These are phyloP conservation scores for Myripristis jacobus DNA, from an alignment of 2,797 vertebrate genomes.

Conservation along the genomic window DNA sequence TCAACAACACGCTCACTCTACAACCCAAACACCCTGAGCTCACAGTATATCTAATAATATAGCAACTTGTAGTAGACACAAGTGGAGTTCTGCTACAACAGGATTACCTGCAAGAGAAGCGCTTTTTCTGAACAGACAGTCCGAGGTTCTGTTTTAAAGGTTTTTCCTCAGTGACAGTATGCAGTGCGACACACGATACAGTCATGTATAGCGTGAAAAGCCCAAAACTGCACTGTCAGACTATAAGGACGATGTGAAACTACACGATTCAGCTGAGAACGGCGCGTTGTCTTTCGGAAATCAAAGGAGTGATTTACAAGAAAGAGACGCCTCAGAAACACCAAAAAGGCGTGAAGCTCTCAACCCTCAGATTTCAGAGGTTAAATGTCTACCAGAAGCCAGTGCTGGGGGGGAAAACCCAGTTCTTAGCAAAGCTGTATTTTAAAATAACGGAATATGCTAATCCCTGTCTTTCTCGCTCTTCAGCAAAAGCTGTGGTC, in stretches of 20 bases:
- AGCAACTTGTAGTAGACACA: slow-evolving; percentile 41
- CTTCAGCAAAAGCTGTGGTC: slow-evolving; percentile 50
- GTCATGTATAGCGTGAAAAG: too few species aligned
- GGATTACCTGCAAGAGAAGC: slow-evolving; percentile 51
- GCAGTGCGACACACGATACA: too few species aligned
- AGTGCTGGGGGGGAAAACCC: slow-evolving; percentile 5
- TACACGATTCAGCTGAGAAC: too few species aligned
- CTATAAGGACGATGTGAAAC: too few species aligned
- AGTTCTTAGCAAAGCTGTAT: background rate
- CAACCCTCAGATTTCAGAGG: slow-evolving; percentile 47
- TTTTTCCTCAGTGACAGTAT: background rate
- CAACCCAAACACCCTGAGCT: background rate
- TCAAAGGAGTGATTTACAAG: slow-evolving; percentile 37
- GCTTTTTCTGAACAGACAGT: slow-evolving; percentile 40
- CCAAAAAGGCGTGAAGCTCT: slow-evolving; percentile 47
- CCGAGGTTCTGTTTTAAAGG: slow-evolving; percentile 46
- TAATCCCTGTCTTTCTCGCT: slow-evolving; percentile 19
- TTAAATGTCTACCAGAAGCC: slow-evolving; percentile 50
- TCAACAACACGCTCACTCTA: background rate
- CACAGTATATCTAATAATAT: too few species aligned
- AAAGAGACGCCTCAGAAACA: slow-evolving; percentile 26
- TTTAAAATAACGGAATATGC: background rate
- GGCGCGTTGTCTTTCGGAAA: slow-evolving; percentile 39
- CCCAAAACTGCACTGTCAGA: background rate
- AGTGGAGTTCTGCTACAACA: slow-evolving; percentile 60